Conservation (phyloP, 2,113 vertebrate species). For the Bungarus multicinctus region DNA sequence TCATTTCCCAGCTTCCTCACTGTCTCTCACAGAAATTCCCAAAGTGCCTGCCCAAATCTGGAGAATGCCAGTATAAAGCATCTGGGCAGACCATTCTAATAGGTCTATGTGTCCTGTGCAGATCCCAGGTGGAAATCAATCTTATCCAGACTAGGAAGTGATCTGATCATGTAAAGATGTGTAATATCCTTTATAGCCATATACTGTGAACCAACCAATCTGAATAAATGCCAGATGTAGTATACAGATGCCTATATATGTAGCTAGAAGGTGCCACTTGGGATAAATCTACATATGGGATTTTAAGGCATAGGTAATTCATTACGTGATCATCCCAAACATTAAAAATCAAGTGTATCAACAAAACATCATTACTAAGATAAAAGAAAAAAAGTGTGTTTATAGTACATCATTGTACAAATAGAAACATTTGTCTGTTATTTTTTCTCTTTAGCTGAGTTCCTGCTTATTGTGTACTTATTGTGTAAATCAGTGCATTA, state of each 20-base stretch:
- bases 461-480: background rate
- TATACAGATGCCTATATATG: background rate
- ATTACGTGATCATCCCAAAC: too few relatives aligned
- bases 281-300: background rate
- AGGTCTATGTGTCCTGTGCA: background rate
- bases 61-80: background rate
- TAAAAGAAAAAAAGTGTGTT: background rate
- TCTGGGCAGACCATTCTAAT: background rate
- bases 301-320: background rate
- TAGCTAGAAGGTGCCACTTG: background rate
- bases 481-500: background rate
- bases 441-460: slow-evolving; percentile 5
- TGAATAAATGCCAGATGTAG: background rate
- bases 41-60: background rate
- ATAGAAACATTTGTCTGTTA: background rate
- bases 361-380: slow-evolving; percentile 4
- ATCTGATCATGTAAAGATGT: background rate
- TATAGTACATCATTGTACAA: background rate
- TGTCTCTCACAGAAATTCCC: background rate
- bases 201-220: background rate
- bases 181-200: background rate
- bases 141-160: background rate
- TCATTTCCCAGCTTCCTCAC: background rate
- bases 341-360: slow-evolving; percentile 3
- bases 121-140: background rate